Evolutionary conservation across 2,113 vertebrate genomes (phyloP), one percentile per base, ranked within the genome.

Genomic region (Ictalurus punctatus): DNA sequence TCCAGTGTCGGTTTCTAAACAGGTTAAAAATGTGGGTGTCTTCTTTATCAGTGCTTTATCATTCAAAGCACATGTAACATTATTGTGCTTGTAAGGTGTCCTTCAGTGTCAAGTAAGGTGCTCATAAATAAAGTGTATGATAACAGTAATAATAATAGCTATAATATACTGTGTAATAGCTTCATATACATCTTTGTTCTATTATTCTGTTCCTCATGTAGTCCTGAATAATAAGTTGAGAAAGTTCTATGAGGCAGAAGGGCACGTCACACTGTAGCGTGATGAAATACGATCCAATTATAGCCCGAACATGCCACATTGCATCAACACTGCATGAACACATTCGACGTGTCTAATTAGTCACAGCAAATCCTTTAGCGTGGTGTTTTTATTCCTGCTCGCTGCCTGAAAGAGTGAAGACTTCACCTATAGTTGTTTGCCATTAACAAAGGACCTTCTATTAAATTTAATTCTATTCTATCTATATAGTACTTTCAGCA

Each of bases 311-410:
- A 88, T 21, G 67, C 25, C 80, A 74, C 80, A 44, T 73, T 74
- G 44, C 9, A 59, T 88, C 88, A 88, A 78, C 83, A 86, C 83
- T 30, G 58, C 63, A 86, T 73, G 61, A 87, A 88, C 76, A 90
- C 86, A 14, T 85, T 34, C 30, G 56, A 90, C 10, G 58, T 76
- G 63, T 90, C 78, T 73, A 73, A 83, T 83, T 83, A 83, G 80
- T 73, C 80, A 71, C 79, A n/a, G 59, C 25, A 54, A 80, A 67
- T 37, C 34, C 74, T 63, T 17, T 76, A 44, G 76, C 6, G 44
- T 54, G 76, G 13, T 13, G 40, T 44, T 65, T 48, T 21, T 21
- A 52, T 48, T 34, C 58, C 44, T 21, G 19, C 58, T 58, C 58
- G 67, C n/a, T 1, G 12, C 17, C 23, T 58, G 79, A 48, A 8